Percentiles rank a stretch among this genome's conserved stretches.
Evolutionary conservation across 2,888 invertebrate genomes (phyloP).

Genomic region (Zaprionus bogoriensis): DNA sequence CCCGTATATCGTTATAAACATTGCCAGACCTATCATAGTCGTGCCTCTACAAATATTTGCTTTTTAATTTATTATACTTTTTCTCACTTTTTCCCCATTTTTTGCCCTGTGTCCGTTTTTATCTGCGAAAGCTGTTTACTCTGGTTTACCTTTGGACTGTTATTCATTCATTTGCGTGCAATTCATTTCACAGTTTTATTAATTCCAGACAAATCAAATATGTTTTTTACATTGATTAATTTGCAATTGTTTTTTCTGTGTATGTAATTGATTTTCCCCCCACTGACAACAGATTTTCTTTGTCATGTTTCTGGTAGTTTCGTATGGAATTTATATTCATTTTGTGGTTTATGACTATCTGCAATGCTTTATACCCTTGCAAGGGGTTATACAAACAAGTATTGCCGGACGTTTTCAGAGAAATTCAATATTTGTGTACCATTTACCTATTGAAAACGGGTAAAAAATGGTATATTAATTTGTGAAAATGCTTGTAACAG

Average conservation of each 20-base stretch:
- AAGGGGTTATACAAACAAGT: not conserved
- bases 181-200: constrained; percentile 20
- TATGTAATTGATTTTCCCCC: constrained; percentile 12
- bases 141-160: constrained; percentile 3
- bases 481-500: too few species aligned
- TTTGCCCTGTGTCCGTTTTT: not conserved
- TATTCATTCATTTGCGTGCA: constrained; percentile 23
- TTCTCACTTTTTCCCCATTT: not conserved
- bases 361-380: too few species aligned
- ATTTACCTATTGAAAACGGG: too few species aligned
- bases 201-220: constrained; percentile 13
- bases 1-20: not conserved
- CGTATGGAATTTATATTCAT: not conserved
- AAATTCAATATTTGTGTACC: too few species aligned
- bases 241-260: constrained; percentile 12
- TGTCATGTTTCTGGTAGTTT: not conserved
- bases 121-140: not conserved
- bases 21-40: not conserved
- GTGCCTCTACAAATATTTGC: constrained; percentile 7
- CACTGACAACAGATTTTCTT: not conserved
- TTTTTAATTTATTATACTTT: constrained; percentile 7
- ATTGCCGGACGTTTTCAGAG: too few species aligned
- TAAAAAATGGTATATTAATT: too few species aligned
- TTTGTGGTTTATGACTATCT: constrained; percentile 1
- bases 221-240: constrained; percentile 14